Evolutionary conservation across 64 coral and sea anemone genomes (phyloP), one percentile per base, ranked within the genome.

Genomic region (Actinia equina): DNA sequence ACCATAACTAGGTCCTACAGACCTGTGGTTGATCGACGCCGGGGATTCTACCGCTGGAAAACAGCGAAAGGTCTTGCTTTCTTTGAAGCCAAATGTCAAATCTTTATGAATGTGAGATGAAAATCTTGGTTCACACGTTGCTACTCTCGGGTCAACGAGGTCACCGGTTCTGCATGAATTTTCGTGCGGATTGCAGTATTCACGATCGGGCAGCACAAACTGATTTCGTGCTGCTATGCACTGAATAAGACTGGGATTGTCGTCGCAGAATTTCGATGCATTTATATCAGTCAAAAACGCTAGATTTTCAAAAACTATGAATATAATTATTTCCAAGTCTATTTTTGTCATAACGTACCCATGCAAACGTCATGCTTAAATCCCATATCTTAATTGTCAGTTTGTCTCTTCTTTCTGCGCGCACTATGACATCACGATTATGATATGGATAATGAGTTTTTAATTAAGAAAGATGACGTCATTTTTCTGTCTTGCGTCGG

Each of bases 161-260:
- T 99, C 97, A 1, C 97, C 97, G 10, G 93, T 95, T 20, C 87
- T 53, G 44, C 97, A 99, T 26, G 56, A 52, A 44, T 92, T 89
- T 19, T 80, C 79, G 23, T 91, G 86, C 7, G 97, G 97, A 80
- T 99, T 94, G 17, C 97, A 99, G 14, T 91, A 88, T 25, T 87
- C 86, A 6, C 87, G 85, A 15, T 87, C 74, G 26, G 97, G 97
- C 25, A 95, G 30, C 4, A 95, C 58, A 77, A 93, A 99, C 51
- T 93, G 93, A 63, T 95, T 93, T 83, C 86, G 95, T 19, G 89
- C 59, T 17, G 97, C 97, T n/a, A 95, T 79, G 45, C 97, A 99
- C 54, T 99, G 97, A 25, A 95, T 69, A 71, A 92, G 91, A 53
- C 89, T 83, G 6, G 97, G 86, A 53, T 93, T 91, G 59, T 62